Evolutionary conservation across 2,113 vertebrate genomes (phyloP).

Genomic region (Tiliqua scincoides): DNA sequence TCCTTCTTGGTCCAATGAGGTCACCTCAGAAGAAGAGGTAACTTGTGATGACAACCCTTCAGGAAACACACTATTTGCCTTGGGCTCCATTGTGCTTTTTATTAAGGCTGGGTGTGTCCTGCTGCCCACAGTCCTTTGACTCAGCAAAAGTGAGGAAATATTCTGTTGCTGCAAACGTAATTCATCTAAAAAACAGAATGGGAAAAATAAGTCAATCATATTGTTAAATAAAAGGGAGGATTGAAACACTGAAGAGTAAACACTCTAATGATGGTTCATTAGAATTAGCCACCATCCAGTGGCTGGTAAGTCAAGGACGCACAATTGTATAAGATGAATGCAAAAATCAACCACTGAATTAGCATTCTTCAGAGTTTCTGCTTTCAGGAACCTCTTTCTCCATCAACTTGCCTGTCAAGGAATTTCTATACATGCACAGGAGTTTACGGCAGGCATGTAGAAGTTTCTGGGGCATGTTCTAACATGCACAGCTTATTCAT

Average conservation of each 20-base stretch:
- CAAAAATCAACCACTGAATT: neutral
- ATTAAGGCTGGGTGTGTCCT: conserved; percentile 76
- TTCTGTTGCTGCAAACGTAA: conserved; percentile 59
- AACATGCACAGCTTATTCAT: neutral
- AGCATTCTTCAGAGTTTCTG: neutral
- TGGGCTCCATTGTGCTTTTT: conserved; percentile 67
- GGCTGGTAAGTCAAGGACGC: neutral
- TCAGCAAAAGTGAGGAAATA: conserved; percentile 64
- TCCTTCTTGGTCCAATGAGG: conserved; percentile 57
- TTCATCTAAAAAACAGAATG: conserved; percentile 71
- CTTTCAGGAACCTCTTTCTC: neutral
- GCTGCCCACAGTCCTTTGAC: conserved; percentile 59
- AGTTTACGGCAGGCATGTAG: too few species aligned
- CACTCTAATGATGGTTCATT: neutral
- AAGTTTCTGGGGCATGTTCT: neutral
- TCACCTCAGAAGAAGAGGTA: conserved; percentile 55
- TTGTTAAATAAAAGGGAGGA: neutral
- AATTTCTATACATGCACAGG: neutral
- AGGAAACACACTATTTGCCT: conserved; percentile 53
- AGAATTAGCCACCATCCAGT: too few species aligned
- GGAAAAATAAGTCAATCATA: conserved; percentile 32
- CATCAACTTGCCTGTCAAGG: neutral
- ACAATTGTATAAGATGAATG: neutral
- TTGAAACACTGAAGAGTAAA: neutral
- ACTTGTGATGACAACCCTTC: conserved; percentile 44